phyloP scores from a whole-genome alignment of 2,113 vertebrate species.

The Oryzias curvinotus region DNA sequence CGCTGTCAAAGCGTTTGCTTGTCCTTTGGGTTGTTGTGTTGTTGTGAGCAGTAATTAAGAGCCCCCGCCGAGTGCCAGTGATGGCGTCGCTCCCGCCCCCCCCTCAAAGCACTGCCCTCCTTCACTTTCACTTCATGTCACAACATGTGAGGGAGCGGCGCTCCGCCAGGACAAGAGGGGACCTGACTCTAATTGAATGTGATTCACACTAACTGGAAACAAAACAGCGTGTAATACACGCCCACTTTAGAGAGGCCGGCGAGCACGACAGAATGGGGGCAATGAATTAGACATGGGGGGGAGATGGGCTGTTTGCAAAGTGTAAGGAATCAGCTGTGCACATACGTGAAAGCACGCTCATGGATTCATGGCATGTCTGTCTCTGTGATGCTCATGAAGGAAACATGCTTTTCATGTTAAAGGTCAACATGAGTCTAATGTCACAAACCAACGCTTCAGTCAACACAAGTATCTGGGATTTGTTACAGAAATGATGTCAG shows the following conservation, averaged over 20 bases:
- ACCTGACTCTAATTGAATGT: conserved; percentile 67
- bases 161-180: conserved; percentile 45
- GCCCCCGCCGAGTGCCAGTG: conserved; percentile 17
- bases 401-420: not conserved
- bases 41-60: conserved; percentile 29
- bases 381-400: not conserved
- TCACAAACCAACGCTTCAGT: not conserved
- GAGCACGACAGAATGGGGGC: conserved; percentile 65
- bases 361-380: conserved; percentile 16
- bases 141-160: not conserved
- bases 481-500: no score
- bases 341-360: conserved; percentile 19
- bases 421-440: not conserved
- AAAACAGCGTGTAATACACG: conserved; percentile 68
- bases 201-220: conserved; percentile 69
- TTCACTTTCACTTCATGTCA: conserved; percentile 41
- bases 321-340: conserved; percentile 12
- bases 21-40: conserved; percentile 15
- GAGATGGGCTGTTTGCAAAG: conserved; percentile 28
- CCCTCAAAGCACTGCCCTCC: conserved; percentile 3
- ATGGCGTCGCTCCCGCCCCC: conserved; percentile 13
- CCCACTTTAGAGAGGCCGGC: conserved; percentile 47
- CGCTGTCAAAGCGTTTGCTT: not conserved
- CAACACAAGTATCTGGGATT: no score
- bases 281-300: conserved; percentile 60